Percentiles rank a stretch among this genome's conserved stretches.
Conservation (phyloP, 2,888 invertebrate genomes). For the Melinopterus prodromus region DNA sequence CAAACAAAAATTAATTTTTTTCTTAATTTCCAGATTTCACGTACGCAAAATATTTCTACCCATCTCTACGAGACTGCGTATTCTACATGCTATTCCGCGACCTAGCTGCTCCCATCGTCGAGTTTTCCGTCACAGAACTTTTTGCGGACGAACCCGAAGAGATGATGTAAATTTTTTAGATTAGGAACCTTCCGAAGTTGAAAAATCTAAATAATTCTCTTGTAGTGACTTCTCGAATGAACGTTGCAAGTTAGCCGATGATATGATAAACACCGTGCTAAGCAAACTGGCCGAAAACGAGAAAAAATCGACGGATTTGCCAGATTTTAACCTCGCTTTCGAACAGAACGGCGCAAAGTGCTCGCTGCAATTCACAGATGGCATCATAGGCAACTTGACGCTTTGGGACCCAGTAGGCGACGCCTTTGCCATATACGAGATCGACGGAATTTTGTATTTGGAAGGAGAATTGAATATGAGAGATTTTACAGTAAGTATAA, state of each 20-base stretch:
- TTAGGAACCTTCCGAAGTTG: neutral
- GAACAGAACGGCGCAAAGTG: neutral
- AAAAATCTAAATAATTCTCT: conserved; percentile 5
- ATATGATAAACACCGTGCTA: conserved; percentile 18
- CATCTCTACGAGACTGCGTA: neutral
- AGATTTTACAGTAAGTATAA: neutral
- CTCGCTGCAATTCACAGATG: neutral
- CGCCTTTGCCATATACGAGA: neutral
- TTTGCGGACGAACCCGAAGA: conserved; percentile 31
- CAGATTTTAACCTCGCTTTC: conserved; percentile 11
- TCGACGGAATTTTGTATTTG: neutral
- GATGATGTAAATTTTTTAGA: conserved; percentile 22
- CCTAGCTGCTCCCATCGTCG: conserved; percentile 20
- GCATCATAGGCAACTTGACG: neutral
- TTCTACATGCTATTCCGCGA: conserved; percentile 13
- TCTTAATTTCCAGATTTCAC: neutral
- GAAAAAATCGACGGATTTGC: neutral
- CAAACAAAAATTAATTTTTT: neutral
- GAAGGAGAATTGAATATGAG: conserved; percentile 7
- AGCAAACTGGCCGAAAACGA: neutral
- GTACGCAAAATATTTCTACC: neutral
- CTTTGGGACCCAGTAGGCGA: neutral
- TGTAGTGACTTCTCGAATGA: conserved; percentile 21
- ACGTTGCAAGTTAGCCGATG: conserved; percentile 12
- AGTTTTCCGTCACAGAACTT: conserved; percentile 28